Evolutionary conservation across 2,113 vertebrate species (phyloP).

Genomic region (Martes martes): DNA sequence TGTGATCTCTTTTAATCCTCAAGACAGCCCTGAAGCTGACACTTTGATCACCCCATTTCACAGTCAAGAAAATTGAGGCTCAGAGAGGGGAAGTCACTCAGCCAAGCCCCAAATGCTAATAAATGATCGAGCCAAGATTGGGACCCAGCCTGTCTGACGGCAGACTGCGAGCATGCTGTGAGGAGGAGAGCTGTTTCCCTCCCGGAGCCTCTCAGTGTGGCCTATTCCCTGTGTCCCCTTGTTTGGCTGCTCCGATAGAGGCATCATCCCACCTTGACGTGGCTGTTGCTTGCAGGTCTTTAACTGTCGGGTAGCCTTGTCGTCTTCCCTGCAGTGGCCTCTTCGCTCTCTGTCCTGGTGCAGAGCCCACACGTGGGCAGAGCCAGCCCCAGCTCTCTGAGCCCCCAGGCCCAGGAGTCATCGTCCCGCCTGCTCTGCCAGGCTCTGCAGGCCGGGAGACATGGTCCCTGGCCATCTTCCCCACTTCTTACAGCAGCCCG

Average conservation of each 20-base stretch:
- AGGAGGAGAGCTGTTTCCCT: not conserved
- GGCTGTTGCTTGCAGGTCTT: slow-evolving; percentile 1
- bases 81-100: not conserved
- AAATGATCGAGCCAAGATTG: not conserved
- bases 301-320: not conserved
- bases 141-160: not conserved
- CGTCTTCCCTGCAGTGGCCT: not conserved
- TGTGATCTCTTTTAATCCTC: not conserved
- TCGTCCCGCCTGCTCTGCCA: fast-evolving
- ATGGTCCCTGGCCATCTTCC: fast-evolving
- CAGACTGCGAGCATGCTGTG: fast-evolving
- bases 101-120: not conserved
- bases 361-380: not conserved
- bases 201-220: not conserved
- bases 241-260: not conserved
- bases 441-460: not conserved
- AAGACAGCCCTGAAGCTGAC: not conserved
- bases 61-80: not conserved
- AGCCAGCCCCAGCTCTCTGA: not conserved
- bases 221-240: not conserved
- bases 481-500: not conserved
- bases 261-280: not conserved
- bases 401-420: not conserved
- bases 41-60: not conserved
- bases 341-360: not conserved